These are phyloP conservation scores for Thaumatotibia leucotreta DNA, from an alignment of 1,140 invertebrate species.

Conservation along the genomic window DNA sequence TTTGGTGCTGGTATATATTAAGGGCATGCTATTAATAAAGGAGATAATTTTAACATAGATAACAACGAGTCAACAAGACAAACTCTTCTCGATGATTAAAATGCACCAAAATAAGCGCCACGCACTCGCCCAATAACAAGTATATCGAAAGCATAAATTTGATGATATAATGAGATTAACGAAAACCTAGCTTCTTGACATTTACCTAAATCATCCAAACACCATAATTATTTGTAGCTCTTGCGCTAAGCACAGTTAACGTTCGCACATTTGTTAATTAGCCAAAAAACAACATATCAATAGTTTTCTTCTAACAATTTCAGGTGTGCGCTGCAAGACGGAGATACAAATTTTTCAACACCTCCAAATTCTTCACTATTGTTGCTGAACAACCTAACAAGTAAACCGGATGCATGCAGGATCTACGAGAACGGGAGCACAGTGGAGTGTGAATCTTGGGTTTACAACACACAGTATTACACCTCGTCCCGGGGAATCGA, in stretches of 20 bases:
- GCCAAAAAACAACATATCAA: not conserved
- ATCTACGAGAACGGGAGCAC: slow-evolving; percentile 73
- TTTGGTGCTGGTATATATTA: not conserved
- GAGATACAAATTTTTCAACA: slow-evolving; percentile 55
- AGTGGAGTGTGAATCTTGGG: slow-evolving; percentile 78
- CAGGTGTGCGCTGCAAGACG: slow-evolving; percentile 56
- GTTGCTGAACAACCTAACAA: slow-evolving; percentile 50
- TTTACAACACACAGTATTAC: slow-evolving; percentile 84
- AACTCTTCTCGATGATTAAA: not conserved
- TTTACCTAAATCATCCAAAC: not conserved
- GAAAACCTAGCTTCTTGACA: not conserved
- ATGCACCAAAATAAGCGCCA: not conserved
- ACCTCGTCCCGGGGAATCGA: slow-evolving; percentile 83
- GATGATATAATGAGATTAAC: too few relatives aligned
- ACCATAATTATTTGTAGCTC: not conserved
- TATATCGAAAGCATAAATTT: not conserved
- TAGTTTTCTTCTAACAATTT: slow-evolving; percentile 33
- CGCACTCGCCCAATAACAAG: not conserved
- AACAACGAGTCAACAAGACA: not conserved
- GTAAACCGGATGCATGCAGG: slow-evolving; percentile 78
- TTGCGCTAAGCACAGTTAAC: not conserved
- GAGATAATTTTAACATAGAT: not conserved
- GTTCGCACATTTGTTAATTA: not conserved
- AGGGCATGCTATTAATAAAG: not conserved
- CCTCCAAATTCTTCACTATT: slow-evolving; percentile 73